Evolutionary conservation across 2,888 invertebrate genomes (phyloP).

Genomic region (Aporophyla lueneburgensis): DNA sequence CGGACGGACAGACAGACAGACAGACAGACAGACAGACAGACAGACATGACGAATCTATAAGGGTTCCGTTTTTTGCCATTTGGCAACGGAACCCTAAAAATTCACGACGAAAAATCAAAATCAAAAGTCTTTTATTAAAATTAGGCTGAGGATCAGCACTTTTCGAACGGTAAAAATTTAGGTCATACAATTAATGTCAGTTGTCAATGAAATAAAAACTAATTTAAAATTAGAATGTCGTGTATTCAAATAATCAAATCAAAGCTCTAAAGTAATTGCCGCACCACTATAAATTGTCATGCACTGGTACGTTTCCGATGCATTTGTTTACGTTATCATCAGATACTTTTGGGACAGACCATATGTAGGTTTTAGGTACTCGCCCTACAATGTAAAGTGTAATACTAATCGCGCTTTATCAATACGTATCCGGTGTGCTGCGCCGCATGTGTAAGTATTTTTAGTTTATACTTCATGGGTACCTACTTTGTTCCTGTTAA

Average conservation of each 20-base stretch:
- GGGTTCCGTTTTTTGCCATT: no score
- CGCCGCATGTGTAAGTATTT: constrained; percentile 40
- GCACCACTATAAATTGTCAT: not conserved
- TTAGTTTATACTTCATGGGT: constrained; percentile 13
- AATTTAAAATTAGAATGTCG: not conserved
- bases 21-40: no score
- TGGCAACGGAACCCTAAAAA: no score
- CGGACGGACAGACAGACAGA: no score
- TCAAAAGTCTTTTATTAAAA: no score
- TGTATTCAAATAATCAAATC: not conserved
- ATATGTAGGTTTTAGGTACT: constrained; percentile 30
- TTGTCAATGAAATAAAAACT: not conserved
- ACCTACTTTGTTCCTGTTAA: constrained; percentile 27
- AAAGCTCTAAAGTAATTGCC: not conserved
- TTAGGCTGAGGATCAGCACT: no score
- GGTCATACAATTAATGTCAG: not conserved
- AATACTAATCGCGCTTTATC: constrained; percentile 61
- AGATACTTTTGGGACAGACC: not conserved
- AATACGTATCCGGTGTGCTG: constrained; percentile 60
- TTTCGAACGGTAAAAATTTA: not conserved
- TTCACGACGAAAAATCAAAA: no score
- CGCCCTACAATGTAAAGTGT: constrained; percentile 61
- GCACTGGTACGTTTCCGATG: not conserved
- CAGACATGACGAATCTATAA: no score
- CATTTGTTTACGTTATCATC: not conserved